phyloP scores from a whole-genome alignment of 2,888 invertebrate species.

The Pseudoips prasinana region DNA sequence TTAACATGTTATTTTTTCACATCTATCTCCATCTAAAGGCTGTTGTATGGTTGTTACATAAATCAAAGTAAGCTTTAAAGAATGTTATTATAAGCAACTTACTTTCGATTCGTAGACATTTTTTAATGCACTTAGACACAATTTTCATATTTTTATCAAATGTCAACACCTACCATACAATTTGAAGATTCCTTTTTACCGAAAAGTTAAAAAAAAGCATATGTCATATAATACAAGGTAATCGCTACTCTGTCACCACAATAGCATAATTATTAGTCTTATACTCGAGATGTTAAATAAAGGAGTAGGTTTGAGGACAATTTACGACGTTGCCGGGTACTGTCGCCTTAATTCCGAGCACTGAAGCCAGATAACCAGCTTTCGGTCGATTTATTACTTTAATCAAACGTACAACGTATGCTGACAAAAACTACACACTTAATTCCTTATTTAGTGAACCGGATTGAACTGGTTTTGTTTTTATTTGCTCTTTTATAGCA shows the following conservation, averaged over 20 bases:
- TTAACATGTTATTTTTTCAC: too few species aligned
- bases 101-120: too few species aligned
- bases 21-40: too few species aligned
- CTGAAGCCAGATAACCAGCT: slow-evolving; percentile 61
- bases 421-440: slow-evolving; percentile 65
- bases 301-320: slow-evolving; percentile 54
- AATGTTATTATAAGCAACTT: too few species aligned
- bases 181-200: too few species aligned
- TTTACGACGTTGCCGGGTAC: slow-evolving; percentile 61
- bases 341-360: slow-evolving; percentile 63
- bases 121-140: too few species aligned
- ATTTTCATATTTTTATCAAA: too few species aligned
- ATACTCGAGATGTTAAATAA: slow-evolving; percentile 39
- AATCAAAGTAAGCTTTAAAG: too few species aligned
- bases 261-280: slow-evolving; percentile 37
- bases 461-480: slow-evolving; percentile 18
- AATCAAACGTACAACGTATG: slow-evolving; percentile 68
- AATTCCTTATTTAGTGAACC: slow-evolving; percentile 45
- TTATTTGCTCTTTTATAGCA: slow-evolving; percentile 7
- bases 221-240: too few species aligned
- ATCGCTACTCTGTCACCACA: slow-evolving; percentile 25
- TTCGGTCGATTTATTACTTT: slow-evolving; percentile 68
- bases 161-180: too few species aligned
- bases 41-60: too few species aligned
- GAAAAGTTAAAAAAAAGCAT: too few species aligned